Evolutionary conservation across 2,113 vertebrate species (phyloP), one percentile per base, ranked within the genome.

Genomic region (Scophthalmus maximus): DNA sequence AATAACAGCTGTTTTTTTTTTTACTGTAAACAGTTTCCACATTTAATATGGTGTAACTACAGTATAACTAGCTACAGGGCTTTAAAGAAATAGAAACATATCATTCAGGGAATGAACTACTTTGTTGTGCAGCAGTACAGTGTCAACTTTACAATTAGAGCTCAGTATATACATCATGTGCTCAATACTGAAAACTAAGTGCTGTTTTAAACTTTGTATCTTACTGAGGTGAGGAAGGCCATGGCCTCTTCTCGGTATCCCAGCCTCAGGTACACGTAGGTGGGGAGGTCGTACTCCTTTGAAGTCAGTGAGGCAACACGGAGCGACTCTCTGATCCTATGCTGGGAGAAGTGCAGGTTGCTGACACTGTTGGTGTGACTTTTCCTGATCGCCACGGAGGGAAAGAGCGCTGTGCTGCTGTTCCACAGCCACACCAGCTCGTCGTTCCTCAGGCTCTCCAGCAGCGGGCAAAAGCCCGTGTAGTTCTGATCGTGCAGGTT

Each of bases 341-440:
- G 93, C 32, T 92, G 91, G 26, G 94, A 93, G 82, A 97, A 96
- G 52, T 73, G 83, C 60, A 94, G 80, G 72, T 93, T 88, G 0
- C 76, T 91, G 77, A 89, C 14, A 18, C 87, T 91, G 63, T 93
- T 91, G 70, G 78, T 81, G 38, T 93, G 87, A 23, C 58, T 64
- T 73, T 94, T 95, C 67, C 89, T 92, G 64, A 95, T 85, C 7
- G 88, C 85, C 63, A 53, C 87, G 0, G 95, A 94, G 60, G 94
- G 92, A 70, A 93, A 96, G 3, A 95, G 82, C 5, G 91, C 94
- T 11, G 90, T 88, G 83, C 93, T 95, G 87, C 88, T 94, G 77
- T 95, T 93, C 94, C 93, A 97, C 49, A 96, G 82, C 93, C 95
- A 97, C 47, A 78, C 83, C 66, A 96, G 91, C 68, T 95, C 86